These are phyloP conservation scores for Ptyas mucosa DNA, from an alignment of 2,113 vertebrate genomes.

Conservation along the genomic window DNA sequence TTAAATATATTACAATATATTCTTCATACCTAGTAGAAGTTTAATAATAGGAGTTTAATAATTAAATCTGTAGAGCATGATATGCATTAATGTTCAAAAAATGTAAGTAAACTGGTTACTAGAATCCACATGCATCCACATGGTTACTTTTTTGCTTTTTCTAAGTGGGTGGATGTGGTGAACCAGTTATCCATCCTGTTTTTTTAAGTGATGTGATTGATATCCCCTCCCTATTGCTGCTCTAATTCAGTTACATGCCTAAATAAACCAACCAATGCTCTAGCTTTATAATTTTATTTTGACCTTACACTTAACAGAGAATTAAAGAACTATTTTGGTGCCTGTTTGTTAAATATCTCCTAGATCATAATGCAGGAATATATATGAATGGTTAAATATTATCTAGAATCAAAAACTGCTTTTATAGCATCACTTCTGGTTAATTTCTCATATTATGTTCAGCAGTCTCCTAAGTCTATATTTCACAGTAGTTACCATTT, in stretches of 20 bases:
- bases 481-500: conserved; percentile 27
- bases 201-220: not conserved
- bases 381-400: not conserved
- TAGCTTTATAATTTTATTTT: conserved; percentile 32
- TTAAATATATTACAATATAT: conserved; percentile 17
- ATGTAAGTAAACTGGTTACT: not conserved
- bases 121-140: not conserved
- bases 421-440: conserved; percentile 27
- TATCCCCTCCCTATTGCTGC: not conserved
- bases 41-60: not conserved
- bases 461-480: conserved; percentile 18
- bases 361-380: conserved; percentile 19
- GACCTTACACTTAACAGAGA: conserved; percentile 26
- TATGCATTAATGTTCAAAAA: not conserved
- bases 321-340: not conserved
- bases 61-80: not conserved
- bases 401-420: conserved; percentile 32
- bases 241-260: not conserved
- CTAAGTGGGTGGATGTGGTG: not conserved
- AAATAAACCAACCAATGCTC: conserved; percentile 12
- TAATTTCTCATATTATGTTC: conserved; percentile 49
- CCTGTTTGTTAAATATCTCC: conserved; percentile 13
- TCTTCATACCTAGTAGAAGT: conserved; percentile 12
- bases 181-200: not conserved
- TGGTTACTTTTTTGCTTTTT: not conserved